Evolutionary conservation across 2,888 invertebrate genomes (phyloP), one percentile per base, ranked within the genome.

Genomic region (Limnephilus rhombicus): DNA sequence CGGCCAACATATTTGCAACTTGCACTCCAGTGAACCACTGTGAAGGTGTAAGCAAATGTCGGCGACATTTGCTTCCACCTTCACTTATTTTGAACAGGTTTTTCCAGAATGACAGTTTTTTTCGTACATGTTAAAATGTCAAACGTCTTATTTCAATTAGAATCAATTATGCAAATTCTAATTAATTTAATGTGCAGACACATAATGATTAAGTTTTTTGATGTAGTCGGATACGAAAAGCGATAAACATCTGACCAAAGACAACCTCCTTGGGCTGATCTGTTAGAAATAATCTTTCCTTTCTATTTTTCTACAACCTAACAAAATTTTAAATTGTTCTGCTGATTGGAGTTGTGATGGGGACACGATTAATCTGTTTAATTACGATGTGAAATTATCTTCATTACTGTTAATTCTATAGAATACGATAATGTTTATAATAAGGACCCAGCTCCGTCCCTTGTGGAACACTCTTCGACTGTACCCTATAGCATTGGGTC

Each of bases 401-500:
- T 24, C 24, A 68, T 68, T 68, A 68, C 24, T 24, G 24, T 68
- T 68, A 68, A 68, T 68, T 68, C 2, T 68, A 68, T 68, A n/a
- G 68, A n/a, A 68, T 68, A 68, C 24, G 24, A 68, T 9, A 68
- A 68, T 37, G 15, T 83, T 24, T 4, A n/a, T 15, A 34, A 83
- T 18, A 24, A 7, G 83, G 83, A 41, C 37, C 34, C 37, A 37
- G n/a, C 37, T 37, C 41, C 37, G 41, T 37, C 24, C 37, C 83
- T 41, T 83, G 83, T 37, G 37, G 83, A 18, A 83, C 83, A 41
- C 83, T 83, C 83, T 37, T 15, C 37, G 83, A 34, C 24, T 7
- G 34, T 37, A 34, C 83, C 83, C 83, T 86, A 49, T 86, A 86
- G 29, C 29, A 86, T 86, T 86, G 18, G 31, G 86, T 86, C 86